Percentiles rank a stretch among this genome's conserved stretches.
phyloP scores from a whole-genome alignment of 1,140 invertebrate genomes.

The Campoletis sonorensis region DNA sequence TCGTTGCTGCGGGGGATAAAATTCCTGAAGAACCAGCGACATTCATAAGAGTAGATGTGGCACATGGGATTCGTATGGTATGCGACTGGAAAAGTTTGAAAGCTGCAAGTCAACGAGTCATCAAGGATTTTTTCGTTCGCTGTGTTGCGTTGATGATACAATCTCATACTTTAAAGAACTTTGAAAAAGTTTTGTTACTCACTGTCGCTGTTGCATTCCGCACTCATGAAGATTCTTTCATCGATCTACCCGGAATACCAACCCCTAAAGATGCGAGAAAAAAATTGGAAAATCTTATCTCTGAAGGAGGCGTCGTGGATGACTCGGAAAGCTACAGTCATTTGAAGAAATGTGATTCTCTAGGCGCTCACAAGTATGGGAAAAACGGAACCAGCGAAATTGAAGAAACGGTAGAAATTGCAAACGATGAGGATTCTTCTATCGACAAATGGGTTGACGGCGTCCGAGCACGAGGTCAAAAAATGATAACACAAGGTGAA shows the following conservation, averaged over 20 bases:
- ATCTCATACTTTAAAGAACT: slow-evolving; percentile 8
- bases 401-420: no score
- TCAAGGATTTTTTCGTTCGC: slow-evolving; percentile 32
- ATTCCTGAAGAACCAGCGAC: neutral
- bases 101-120: neutral
- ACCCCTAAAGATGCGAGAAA: slow-evolving; percentile 33
- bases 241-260: neutral
- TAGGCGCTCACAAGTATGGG: no score
- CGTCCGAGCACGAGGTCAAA: no score
- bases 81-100: slow-evolving; percentile 28
- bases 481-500: neutral
- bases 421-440: no score
- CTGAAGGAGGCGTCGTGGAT: slow-evolving; percentile 1
- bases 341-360: no score
- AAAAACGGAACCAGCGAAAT: no score
- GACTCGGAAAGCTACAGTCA: neutral
- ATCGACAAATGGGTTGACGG: no score
- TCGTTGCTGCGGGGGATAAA: neutral
- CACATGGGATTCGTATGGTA: slow-evolving; percentile 21
- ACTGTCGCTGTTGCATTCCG: slow-evolving; percentile 28
- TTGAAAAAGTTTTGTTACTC: slow-evolving; percentile 28
- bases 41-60: slow-evolving; percentile 37
- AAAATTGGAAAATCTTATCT: slow-evolving; percentile 32
- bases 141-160: slow-evolving; percentile 43
- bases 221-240: slow-evolving; percentile 18